phyloP scores from a whole-genome alignment of 2,888 invertebrate species.

The Rhingia rostrata region DNA sequence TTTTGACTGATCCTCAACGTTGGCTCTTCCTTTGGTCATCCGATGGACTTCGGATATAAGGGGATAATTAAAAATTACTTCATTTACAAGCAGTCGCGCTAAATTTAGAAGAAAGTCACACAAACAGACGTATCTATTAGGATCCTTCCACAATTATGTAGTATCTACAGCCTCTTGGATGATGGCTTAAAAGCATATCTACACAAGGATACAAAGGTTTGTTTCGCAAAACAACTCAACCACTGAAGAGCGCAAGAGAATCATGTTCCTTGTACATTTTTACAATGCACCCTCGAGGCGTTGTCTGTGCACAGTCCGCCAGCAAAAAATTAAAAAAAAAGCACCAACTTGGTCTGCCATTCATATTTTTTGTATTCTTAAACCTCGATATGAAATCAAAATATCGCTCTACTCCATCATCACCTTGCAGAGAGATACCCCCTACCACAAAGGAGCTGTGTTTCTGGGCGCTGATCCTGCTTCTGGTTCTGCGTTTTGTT shows the following conservation, averaged over 20 bases:
- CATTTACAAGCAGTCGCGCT: not conserved
- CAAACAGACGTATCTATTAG: too few species aligned
- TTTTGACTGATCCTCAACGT: not conserved
- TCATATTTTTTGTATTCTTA: slow-evolving; percentile 16
- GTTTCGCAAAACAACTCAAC: not conserved
- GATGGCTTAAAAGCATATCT: too few species aligned
- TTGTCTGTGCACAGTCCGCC: slow-evolving; percentile 61
- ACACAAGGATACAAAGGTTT: not conserved
- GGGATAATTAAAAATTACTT: slow-evolving; percentile 58
- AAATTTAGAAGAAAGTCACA: slow-evolving; percentile 14
- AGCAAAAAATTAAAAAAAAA: slow-evolving; percentile 14
- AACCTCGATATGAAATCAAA: slow-evolving; percentile 51
- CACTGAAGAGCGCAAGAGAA: not conserved
- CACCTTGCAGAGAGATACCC: slow-evolving; percentile 22
- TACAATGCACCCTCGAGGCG: slow-evolving; percentile 48
- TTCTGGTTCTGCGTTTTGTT: slow-evolving; percentile 11
- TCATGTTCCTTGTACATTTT: slow-evolving; percentile 12
- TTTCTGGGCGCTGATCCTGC: slow-evolving; percentile 43
- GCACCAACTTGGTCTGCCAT: slow-evolving; percentile 12
- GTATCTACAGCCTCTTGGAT: too few species aligned
- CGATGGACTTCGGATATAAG: not conserved
- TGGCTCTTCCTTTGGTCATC: not conserved
- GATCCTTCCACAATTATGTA: too few species aligned
- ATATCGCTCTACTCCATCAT: slow-evolving; percentile 55
- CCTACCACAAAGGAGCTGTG: slow-evolving; percentile 9